A percentile compares a stretch with the other conserved stretches of the same genome.
phyloP scores from a whole-genome alignment of 2,113 vertebrate species.

The Saguinus midas region DNA sequence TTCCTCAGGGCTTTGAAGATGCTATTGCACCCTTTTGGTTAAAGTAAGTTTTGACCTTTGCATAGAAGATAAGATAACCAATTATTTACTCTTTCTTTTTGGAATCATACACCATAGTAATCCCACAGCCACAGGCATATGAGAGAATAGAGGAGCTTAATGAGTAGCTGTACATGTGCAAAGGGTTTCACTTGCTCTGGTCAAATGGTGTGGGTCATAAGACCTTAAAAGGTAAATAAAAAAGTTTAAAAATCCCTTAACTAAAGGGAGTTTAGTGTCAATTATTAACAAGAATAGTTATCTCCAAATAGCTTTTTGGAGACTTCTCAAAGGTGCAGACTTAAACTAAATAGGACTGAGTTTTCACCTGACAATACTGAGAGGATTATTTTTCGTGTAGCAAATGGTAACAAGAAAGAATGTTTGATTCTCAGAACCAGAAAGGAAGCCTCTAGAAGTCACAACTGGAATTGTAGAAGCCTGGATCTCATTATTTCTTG shows the following conservation, averaged over 20 bases:
- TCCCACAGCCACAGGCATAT: neutral
- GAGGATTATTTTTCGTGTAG: neutral
- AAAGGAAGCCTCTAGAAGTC: neutral
- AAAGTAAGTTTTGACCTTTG: constrained; percentile 19
- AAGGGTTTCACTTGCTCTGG: neutral
- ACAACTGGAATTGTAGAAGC: neutral
- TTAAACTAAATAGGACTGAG: neutral
- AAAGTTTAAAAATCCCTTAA: neutral
- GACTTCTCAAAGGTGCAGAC: neutral
- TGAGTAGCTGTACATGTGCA: neutral
- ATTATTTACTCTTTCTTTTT: neutral
- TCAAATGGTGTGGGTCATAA: neutral
- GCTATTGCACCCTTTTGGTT: neutral
- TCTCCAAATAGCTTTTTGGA: neutral
- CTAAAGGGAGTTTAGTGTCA: neutral
- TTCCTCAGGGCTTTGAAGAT: neutral
- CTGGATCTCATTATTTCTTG: neutral
- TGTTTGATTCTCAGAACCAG: neutral
- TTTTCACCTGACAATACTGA: neutral
- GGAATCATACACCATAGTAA: neutral
- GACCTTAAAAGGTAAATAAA: neutral
- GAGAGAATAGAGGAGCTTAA: neutral
- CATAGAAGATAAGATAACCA: neutral
- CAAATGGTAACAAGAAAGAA: neutral
- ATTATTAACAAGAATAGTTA: neutral